Evolutionary conservation across 2,113 vertebrate species (phyloP), one percentile per base, ranked within the genome.

Genomic region (Leuciscus idus): DNA sequence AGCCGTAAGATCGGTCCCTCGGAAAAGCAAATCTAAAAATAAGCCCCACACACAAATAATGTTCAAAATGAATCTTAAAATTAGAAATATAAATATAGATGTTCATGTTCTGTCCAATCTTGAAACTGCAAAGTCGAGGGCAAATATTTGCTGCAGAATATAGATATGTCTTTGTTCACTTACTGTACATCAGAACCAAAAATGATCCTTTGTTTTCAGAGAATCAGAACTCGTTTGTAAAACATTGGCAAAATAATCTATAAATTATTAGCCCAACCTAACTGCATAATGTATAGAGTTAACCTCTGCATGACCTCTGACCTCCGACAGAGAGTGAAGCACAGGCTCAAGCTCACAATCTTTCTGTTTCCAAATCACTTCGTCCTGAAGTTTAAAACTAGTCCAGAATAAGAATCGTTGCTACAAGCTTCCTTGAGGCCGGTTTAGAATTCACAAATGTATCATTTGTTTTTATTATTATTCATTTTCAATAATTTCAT

Each of bases 271-370:
- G 57, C 36, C 2, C 28, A 52, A 66, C 30, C 28, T 72, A 28
- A 77, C 9, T 59, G 30, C 33, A 70, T 46, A 70, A 4, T 39
- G 13, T 76, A 50, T 75, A 62, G 46, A 48, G 36, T 33, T 23
- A 50, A 39, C 23, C 46, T 30, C 17, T 66, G 84, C 74, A 48
- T 66, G 59, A 50, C n/a, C 48, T 66, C 75, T 59, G 64, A 83
- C 75, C 55, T 85, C 50, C 75, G 57, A 57, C 11, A 68, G 33
- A 3, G 2, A 62, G 11, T 72, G 15, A 80, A 79, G 64, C 61
- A 36, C 84, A 39, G 66, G 15, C 30, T 30, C 13, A 6, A 3
- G 59, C 2, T 6, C 70, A 73, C 39, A 75, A 75, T 13, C 11
- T 50, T 13, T 13, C 17, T 50, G 12, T 26, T 46, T 74, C 6